Conservation (phyloP, 2,797 vertebrate species). For the Carapus acus region DNA sequence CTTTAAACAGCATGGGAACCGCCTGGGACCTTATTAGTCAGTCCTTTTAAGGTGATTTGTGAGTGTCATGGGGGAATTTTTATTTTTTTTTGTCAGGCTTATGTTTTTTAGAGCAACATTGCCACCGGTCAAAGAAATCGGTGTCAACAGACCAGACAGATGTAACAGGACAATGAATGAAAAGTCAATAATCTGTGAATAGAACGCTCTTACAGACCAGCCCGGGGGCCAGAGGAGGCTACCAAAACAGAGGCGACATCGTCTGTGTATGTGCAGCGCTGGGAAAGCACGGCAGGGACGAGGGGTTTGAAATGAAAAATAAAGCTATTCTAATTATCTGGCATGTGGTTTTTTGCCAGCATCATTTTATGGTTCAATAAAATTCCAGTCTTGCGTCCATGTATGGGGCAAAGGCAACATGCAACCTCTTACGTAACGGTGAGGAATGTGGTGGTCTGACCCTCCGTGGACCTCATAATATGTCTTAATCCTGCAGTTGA, state of each 20-base stretch:
- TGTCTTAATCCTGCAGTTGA: constrained; percentile 42
- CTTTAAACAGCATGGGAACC: no score
- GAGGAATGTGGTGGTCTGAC: no score
- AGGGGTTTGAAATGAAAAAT: constrained; percentile 6
- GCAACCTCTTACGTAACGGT: neutral
- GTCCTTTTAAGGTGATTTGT: no score
- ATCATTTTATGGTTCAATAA: constrained; percentile 14
- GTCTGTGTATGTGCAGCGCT: constrained; percentile 1
- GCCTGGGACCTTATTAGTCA: no score
- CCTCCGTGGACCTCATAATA: constrained; percentile 4
- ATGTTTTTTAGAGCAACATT: no score
- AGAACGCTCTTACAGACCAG: constrained; percentile 12
- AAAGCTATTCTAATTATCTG: constrained; percentile 9
- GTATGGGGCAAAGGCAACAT: neutral
- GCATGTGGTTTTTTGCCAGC: constrained; percentile 12
- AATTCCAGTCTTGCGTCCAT: neutral
- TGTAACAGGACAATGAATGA: constrained; percentile 2
- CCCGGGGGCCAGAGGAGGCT: constrained; percentile 4
- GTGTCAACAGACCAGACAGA: no score
- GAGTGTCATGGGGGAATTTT: no score
- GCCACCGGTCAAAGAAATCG: no score
- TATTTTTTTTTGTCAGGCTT: no score
- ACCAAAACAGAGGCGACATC: constrained; percentile 3
- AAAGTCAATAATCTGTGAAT: neutral
- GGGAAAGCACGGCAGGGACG: constrained; percentile 4